Conservation (phyloP, 2,888 invertebrate species). For the Onchidella celtica region DNA sequence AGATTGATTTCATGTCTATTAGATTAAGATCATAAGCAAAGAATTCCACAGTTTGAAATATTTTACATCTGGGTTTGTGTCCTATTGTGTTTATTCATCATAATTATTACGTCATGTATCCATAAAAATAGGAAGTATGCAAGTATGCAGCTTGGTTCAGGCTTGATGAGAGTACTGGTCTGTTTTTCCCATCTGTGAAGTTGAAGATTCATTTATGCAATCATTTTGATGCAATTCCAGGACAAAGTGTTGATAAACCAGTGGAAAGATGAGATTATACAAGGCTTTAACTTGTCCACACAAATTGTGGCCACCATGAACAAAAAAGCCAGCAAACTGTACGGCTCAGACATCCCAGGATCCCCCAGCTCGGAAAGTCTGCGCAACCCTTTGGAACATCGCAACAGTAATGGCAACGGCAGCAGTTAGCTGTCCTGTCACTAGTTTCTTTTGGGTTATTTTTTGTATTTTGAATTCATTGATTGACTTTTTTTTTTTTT, state of each 20-base stretch:
- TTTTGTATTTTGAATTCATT: background rate
- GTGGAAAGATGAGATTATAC: constrained; percentile 96
- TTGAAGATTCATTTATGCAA: no score
- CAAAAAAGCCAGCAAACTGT: constrained; percentile 98
- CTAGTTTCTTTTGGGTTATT: background rate
- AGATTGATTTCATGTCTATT: no score
- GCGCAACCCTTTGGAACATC: constrained; percentile 74
- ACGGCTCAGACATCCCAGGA: constrained; percentile 86
- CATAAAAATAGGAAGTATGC: no score
- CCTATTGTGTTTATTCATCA: no score
- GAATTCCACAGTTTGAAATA: no score
- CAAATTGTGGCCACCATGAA: constrained; percentile 98
- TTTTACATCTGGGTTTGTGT: no score
- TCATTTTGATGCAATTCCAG: no score
- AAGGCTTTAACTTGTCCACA: constrained; percentile 96
- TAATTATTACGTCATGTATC: no score
- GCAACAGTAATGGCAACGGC: constrained; percentile 71
- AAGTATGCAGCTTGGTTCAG: no score
- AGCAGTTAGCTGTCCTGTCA: constrained; percentile 54
- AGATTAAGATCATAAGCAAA: no score
- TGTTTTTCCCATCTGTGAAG: no score
- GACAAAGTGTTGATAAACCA: constrained; percentile 99
- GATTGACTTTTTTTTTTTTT: background rate
- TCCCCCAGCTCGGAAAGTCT: constrained; percentile 70
- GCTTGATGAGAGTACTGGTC: no score